Evolutionary conservation across 2,888 invertebrate species (phyloP), one percentile per base, ranked within the genome.

Genomic region (Anorthoa munda): DNA sequence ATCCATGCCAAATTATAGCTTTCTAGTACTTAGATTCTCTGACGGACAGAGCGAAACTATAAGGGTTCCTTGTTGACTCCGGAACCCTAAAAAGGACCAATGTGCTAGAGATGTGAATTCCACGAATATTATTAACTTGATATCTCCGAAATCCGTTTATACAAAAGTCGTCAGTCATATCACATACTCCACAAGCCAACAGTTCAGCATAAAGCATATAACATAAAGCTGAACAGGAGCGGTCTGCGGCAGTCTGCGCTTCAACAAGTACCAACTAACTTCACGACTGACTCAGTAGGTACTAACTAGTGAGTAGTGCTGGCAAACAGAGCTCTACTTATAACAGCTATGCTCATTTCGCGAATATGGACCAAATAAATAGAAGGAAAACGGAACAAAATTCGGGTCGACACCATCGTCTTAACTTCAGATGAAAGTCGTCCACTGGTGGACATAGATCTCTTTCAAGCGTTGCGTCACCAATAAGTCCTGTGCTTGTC

Each of bases 251-350:
- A 45, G 66, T 55, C 51, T 21, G 53, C 45, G 58, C 26, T 26
- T n/a, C 67, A 50, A 58, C 76, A 15, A 50, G 66, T 58, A 13
- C 7, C 31, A 21, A 76, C 76, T 45, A 66, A 76, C 76, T 67
- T 58, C 31, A 31, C 17, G 11, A 23, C 50, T 13, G 58, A 13
- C 50, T 50, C 77, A 58, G 21, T 26, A 9, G 50, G 4, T 2
- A 23, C 45, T 13, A 5, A n/a, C 18, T 11, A 17, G 31, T 13
- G 18, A 17, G 17, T 11, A 13, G 31, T 13, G n/a, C 50, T 23
- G 21, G 13, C 3, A 23, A 50, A 39, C 23, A 76, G 4, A 21
- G 18, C 9, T 18, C 26, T 26, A 50, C 15, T 46, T 26, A 66
- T n/a, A n/a, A n/a, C 18, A 65, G 64, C 45, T 58, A n/a, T n/a